A percentile compares a stretch with the other conserved stretches of the same genome.
phyloP scores from a whole-genome alignment of 1,140 invertebrate genomes.

The Ceratina japonica region DNA sequence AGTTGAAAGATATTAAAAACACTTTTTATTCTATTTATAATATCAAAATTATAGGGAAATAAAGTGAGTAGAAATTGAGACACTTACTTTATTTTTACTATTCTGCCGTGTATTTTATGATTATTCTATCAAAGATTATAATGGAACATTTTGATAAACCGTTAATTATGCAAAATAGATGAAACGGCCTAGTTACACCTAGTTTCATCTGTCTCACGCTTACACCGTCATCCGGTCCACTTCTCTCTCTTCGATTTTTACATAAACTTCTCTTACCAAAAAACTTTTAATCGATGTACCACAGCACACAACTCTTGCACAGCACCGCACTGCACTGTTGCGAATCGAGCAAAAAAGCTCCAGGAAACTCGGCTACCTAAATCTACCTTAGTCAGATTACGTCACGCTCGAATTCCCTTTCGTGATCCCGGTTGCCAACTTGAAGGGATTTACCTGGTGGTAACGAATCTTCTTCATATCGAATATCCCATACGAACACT shows the following conservation, averaged over 20 bases:
- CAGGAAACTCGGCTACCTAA: constrained; percentile 14
- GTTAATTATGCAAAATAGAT: no score
- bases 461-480: neutral
- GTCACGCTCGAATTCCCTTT: constrained; percentile 26
- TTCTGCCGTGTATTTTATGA: no score
- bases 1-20: no score
- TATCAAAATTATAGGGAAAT: no score
- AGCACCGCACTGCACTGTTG: neutral
- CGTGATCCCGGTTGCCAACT: neutral
- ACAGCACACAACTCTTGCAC: neutral
- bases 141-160: no score
- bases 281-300: constrained; percentile 13
- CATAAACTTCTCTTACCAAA: neutral
- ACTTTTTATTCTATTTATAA: no score
- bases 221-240: neutral
- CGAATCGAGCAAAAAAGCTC: constrained; percentile 8
- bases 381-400: constrained; percentile 24
- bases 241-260: constrained; percentile 3
- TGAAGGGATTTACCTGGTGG: constrained; percentile 1
- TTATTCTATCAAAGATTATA: no score
- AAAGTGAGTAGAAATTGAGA: no score
- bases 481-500: neutral
- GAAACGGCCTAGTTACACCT: neutral
- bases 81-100: no score
- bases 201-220: neutral